Percentiles rank a stretch among this genome's conserved stretches.
These are phyloP conservation scores for Elysia chlorotica DNA, from an alignment of 1,140 invertebrate genomes.

Conservation along the genomic window DNA sequence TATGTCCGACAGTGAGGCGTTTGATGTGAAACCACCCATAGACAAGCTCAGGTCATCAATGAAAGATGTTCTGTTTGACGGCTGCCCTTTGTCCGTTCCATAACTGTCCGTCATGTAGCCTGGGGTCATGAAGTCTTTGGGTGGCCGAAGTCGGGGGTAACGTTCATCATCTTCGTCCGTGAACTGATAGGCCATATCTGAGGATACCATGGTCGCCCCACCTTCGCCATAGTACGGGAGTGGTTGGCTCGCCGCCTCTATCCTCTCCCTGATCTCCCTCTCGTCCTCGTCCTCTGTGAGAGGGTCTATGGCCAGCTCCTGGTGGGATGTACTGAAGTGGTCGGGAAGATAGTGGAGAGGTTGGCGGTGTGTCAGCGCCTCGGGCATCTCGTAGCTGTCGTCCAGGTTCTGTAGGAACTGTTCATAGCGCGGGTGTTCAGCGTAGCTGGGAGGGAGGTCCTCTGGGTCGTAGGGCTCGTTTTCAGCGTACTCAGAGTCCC, in stretches of 20 bases:
- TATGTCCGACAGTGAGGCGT: conserved; percentile 74
- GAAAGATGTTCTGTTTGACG: conserved; percentile 54
- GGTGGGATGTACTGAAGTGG: conserved; percentile 32
- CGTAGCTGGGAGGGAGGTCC: conserved; percentile 36
- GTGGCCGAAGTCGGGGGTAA: conserved; percentile 31
- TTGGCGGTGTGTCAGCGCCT: conserved; percentile 77
- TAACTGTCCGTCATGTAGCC: conserved; percentile 42
- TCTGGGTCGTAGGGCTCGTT: conserved; percentile 60
- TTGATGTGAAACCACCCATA: conserved; percentile 70
- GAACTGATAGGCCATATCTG: conserved; percentile 64
- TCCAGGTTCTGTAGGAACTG: conserved; percentile 60
- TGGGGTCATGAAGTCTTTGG: conserved; percentile 31
- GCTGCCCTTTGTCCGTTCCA: conserved; percentile 37
- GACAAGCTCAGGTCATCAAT: conserved; percentile 76
- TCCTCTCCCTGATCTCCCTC: conserved; percentile 1
- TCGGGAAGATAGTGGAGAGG: conserved; percentile 83
- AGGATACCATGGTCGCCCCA: conserved; percentile 61
- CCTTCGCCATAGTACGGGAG: no score
- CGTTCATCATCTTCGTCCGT: conserved; percentile 27
- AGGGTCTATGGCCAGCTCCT: conserved; percentile 34
- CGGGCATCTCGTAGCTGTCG: conserved; percentile 61
- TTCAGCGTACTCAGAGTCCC: conserved; percentile 70
- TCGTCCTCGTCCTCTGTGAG: conserved; percentile 36
- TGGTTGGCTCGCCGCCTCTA: no score
- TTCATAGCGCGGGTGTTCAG: conserved; percentile 50